Conservation (phyloP, 1,140 invertebrate genomes). For the Zaprionus africanus region DNA sequence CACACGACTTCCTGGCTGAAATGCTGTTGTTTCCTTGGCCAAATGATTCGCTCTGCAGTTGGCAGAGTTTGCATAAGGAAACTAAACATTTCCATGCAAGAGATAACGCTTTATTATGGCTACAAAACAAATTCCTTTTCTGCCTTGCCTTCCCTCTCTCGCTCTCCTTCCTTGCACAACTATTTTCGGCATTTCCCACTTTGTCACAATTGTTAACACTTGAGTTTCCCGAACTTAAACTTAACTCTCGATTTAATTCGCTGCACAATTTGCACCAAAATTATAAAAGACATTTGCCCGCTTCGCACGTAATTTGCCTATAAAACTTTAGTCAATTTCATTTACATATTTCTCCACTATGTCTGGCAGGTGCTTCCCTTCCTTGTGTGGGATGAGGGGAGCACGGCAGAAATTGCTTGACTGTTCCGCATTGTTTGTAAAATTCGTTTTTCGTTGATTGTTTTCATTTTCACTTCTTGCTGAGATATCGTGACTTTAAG, state of each 20-base stretch:
- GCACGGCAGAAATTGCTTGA: too few relatives aligned
- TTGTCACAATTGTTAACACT: conserved; percentile 34
- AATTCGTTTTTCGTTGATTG: conserved; percentile 3
- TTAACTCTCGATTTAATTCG: conserved; percentile 6
- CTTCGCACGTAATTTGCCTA: conserved; percentile 42
- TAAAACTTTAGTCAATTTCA: conserved; percentile 39
- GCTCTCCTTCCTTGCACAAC: background rate
- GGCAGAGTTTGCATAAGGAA: conserved; percentile 10
- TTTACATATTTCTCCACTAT: conserved; percentile 34
- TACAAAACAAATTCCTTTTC: conserved; percentile 12
- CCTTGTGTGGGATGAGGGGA: background rate
- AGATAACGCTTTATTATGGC: conserved; percentile 5
- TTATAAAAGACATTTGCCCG: conserved; percentile 34
- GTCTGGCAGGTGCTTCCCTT: background rate
- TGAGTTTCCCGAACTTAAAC: conserved; percentile 5
- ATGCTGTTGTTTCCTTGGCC: conserved; percentile 10
- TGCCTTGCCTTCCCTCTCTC: background rate
- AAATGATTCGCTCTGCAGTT: conserved; percentile 9
- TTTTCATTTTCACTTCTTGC: background rate
- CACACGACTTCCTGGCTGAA: background rate
- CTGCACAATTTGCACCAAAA: conserved; percentile 20
- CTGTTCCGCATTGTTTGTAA: background rate
- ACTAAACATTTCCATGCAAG: conserved; percentile 2
- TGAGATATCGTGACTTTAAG: background rate
- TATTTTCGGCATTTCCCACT: conserved; percentile 7